Evolutionary conservation across 2,113 vertebrate genomes (phyloP).

Genomic region (Gobio gobio): DNA sequence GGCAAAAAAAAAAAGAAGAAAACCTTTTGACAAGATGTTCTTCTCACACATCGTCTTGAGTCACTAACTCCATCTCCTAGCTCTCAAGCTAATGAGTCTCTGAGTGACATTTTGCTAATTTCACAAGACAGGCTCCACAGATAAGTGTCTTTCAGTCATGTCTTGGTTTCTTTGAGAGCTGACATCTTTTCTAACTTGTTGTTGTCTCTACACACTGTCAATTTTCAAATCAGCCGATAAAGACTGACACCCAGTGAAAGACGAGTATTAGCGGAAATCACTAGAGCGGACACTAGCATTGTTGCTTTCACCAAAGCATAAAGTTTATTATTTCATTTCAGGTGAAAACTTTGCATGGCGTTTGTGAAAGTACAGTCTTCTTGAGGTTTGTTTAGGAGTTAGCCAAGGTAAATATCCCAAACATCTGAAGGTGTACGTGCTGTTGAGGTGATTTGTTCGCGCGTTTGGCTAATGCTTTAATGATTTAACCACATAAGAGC

Average conservation of each 20-base stretch:
- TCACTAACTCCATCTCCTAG: slow-evolving; percentile 50
- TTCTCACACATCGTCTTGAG: slow-evolving; percentile 31
- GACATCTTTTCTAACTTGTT: slow-evolving; percentile 38
- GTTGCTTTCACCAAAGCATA: neutral
- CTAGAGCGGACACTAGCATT: neutral
- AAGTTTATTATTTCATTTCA: slow-evolving; percentile 11
- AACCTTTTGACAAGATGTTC: slow-evolving; percentile 39
- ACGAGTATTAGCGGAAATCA: neutral
- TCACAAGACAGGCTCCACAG: slow-evolving; percentile 38
- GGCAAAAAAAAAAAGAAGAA: slow-evolving; percentile 4
- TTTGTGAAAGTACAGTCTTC: neutral
- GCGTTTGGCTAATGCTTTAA: neutral
- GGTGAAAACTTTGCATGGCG: neutral
- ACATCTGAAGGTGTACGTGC: neutral
- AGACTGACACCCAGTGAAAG: slow-evolving; percentile 27
- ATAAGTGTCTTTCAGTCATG: slow-evolving; percentile 37
- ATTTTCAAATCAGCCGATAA: slow-evolving; percentile 47
- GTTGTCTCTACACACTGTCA: slow-evolving; percentile 48
- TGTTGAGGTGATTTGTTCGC: slow-evolving; percentile 21
- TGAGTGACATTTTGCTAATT: slow-evolving; percentile 54
- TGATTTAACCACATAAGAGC: neutral
- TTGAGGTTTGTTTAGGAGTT: neutral
- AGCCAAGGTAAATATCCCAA: neutral
- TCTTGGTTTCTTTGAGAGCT: slow-evolving; percentile 42
- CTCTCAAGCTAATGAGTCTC: slow-evolving; percentile 47